phyloP scores from a whole-genome alignment of 2,113 vertebrate species.

The Oenanthe oenanthe region DNA sequence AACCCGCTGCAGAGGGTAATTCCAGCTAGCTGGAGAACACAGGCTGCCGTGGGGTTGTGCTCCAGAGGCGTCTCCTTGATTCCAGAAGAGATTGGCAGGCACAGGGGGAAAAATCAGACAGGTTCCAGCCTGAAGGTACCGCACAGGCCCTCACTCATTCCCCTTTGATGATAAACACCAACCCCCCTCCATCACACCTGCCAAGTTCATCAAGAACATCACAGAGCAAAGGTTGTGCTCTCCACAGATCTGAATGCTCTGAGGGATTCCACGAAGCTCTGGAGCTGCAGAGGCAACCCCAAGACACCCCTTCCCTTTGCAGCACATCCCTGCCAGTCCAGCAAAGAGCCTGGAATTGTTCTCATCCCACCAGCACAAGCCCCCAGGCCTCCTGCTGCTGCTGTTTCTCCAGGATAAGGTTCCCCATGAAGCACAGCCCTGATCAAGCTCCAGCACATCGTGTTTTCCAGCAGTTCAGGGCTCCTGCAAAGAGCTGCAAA shows the following conservation, averaged over 20 bases:
- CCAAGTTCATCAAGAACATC: slow-evolving; percentile 66
- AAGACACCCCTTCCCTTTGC: slow-evolving; percentile 42
- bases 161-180: slow-evolving; percentile 67
- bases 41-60: slow-evolving; percentile 58
- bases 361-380: neutral
- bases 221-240: slow-evolving; percentile 43
- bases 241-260: slow-evolving; percentile 3
- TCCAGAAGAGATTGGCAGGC: slow-evolving; percentile 66
- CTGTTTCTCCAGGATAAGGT: neutral
- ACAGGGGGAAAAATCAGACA: slow-evolving; percentile 68
- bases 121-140: slow-evolving; percentile 67
- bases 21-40: slow-evolving; percentile 19
- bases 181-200: slow-evolving; percentile 16
- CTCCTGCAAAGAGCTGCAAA: neutral
- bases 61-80: slow-evolving; percentile 66
- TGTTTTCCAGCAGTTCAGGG: neutral
- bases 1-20: neutral
- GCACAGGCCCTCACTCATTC: slow-evolving; percentile 68
- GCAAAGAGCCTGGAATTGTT: neutral
- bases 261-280: slow-evolving; percentile 65
- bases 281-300: slow-evolving; percentile 50
- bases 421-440: neutral
- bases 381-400: neutral
- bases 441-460: slow-evolving; percentile 53
- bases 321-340: neutral